Conservation (phyloP, 2,888 invertebrate genomes). For the Erebia aethiops region DNA sequence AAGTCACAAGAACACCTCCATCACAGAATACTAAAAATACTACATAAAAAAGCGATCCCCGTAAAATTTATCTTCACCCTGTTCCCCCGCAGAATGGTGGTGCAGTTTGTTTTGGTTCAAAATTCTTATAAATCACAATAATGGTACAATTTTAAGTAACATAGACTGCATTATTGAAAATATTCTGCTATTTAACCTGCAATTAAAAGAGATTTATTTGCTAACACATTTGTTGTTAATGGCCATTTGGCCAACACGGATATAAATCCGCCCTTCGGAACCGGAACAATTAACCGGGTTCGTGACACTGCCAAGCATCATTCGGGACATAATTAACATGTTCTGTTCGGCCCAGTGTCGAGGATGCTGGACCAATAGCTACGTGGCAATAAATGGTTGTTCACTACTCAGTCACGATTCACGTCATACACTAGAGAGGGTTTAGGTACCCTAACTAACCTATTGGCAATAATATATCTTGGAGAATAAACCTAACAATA, state of each 20-base stretch:
- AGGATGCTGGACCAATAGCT: constrained; percentile 49
- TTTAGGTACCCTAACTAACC: neutral
- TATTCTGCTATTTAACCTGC: constrained; percentile 18
- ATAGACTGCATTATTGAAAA: neutral
- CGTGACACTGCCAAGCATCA: constrained; percentile 60
- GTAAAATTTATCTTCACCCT: no score
- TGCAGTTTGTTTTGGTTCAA: neutral
- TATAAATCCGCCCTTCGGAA: constrained; percentile 38
- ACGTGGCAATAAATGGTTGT: constrained; percentile 49
- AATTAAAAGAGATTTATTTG: constrained; percentile 33
- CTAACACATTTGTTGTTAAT: constrained; percentile 34
- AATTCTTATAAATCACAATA: neutral
- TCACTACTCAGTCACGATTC: constrained; percentile 36
- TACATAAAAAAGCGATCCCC: no score
- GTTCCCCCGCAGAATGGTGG: no score
- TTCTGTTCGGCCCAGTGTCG: constrained; percentile 47
- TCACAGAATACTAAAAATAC: no score
- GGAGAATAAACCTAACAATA: neutral
- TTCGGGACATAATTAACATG: constrained; percentile 65
- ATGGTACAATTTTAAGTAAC: neutral
- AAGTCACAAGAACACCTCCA: no score
- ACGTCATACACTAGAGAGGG: neutral
- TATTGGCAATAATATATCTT: neutral
- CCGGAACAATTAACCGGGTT: constrained; percentile 57
- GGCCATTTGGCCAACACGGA: constrained; percentile 27